Conservation (phyloP, 2,797 vertebrate species). For the Limosa lapponica region DNA sequence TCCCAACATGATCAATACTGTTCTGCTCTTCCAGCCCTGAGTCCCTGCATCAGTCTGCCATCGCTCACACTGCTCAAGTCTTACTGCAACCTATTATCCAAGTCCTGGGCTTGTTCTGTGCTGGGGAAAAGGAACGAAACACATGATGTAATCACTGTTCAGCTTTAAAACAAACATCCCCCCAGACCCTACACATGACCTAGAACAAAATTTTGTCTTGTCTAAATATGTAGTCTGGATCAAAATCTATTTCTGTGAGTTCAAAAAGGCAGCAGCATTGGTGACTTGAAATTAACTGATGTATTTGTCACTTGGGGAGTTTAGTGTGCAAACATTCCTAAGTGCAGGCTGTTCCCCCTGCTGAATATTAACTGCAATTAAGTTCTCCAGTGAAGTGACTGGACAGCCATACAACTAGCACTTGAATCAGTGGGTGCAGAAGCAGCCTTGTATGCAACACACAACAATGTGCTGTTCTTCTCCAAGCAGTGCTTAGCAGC, state of each 20-base stretch:
- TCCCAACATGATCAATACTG: not conserved
- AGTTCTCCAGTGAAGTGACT: not conserved
- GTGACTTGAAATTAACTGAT: not conserved
- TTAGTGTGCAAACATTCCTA: not conserved
- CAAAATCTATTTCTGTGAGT: not conserved
- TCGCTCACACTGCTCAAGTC: not conserved
- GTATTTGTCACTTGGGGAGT: not conserved
- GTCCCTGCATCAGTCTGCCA: not conserved
- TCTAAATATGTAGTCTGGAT: not conserved
- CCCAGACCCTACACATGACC: not conserved
- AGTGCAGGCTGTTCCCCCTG: not conserved
- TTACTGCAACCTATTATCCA: not conserved
- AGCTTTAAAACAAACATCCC: rapidly evolving
- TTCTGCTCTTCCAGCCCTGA: not conserved
- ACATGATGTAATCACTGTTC: rapidly evolving
- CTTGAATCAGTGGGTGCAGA: not conserved
- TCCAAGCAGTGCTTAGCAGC: not conserved
- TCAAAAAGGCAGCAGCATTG: rapidly evolving
- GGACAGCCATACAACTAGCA: not conserved
- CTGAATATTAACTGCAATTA: not conserved
- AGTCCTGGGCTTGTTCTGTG: not conserved
- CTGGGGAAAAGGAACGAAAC: not conserved
- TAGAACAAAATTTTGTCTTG: not conserved
- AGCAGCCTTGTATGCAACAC: not conserved
- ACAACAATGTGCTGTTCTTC: not conserved